Base-by-base conservation (phyloP, 2,797 vertebrate species). In the Pyrocephalus nanus region DNA sequence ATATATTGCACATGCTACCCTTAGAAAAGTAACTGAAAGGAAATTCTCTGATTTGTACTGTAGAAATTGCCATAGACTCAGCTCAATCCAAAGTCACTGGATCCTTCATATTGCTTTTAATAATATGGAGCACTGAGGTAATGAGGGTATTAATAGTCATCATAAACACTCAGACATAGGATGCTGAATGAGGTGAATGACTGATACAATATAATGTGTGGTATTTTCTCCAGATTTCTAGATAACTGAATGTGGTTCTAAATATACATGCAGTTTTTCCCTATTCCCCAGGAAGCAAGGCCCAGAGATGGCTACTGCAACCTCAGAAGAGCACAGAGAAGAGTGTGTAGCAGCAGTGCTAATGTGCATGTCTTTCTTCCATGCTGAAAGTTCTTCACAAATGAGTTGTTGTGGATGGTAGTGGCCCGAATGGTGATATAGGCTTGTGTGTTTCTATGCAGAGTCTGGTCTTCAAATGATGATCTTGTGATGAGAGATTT, bases 401-500 rank as follows among this genome's bases (percentile, higher is more conserved):
- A 71, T 27, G 76, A 86, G 20, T 47, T 92, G 57, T 27, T 71
- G 74, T 57, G 69, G 72, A 34, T 83, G 16, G 76, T 34, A 43
- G 0, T 64, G 61, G 65, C 75, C 85, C 15, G 23, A 74, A 48
- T 16, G 20, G 50, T 40, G 50, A 77, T 29, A 61, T 3, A 91
- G 71, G 25, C 22, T n/a, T 65, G 51, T 77, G 65, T 72, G 61
- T 62, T 73, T 92, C 60, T 72, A 47, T 62, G 42, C 40, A 86
- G 69, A 15, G 79, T 77, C 80, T 94, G 93, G 47, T 66, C 42
- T 87, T 90, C 84, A 86, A 87, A 80, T 64, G 6, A 12, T 84
- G 82, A 75, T 72, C 53, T 71, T 92, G 43, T 47, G 91, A 88
- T 83, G 76, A 92, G 64, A 73, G 60, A 71, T 75, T 94, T 85